A percentile compares a stretch with the other conserved stretches of the same genome.
These are phyloP conservation scores for Muricea muricata DNA, from an alignment of 92 coral and sea anemone genomes.

Conservation along the genomic window DNA sequence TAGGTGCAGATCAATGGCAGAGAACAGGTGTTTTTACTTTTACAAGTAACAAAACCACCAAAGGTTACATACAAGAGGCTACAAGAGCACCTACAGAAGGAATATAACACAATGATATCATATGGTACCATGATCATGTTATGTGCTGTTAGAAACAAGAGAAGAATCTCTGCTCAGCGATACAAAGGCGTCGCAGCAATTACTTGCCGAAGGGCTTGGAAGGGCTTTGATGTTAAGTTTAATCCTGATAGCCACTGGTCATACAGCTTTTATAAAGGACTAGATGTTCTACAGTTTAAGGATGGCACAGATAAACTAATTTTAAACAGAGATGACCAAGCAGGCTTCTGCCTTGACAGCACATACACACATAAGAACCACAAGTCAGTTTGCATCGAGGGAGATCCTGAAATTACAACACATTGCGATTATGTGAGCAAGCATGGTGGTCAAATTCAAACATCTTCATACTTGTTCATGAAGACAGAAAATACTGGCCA, in stretches of 20 bases:
- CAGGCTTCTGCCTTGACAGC: constrained; percentile 55
- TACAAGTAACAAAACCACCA: constrained; percentile 46
- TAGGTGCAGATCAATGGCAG: constrained; percentile 64
- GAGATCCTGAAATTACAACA: neutral
- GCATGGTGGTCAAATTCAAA: constrained; percentile 51
- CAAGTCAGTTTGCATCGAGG: constrained; percentile 19
- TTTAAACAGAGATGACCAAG: constrained; percentile 6
- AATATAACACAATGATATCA: constrained; percentile 12
- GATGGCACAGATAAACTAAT: constrained; percentile 42
- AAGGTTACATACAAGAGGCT: constrained; percentile 27
- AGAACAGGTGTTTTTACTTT: constrained; percentile 60
- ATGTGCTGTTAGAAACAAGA: constrained; percentile 51
- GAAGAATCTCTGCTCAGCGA: constrained; percentile 44
- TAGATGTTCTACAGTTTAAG: constrained; percentile 42
- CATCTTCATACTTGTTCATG: constrained; percentile 42
- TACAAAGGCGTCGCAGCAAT: constrained; percentile 12
- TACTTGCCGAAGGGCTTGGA: constrained; percentile 25
- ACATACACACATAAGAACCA: constrained; percentile 4
- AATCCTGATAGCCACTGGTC: constrained; percentile 65
- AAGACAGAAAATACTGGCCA: constrained; percentile 57
- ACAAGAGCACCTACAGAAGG: constrained; percentile 11
- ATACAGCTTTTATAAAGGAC: constrained; percentile 50
- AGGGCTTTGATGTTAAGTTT: constrained; percentile 30
- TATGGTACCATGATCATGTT: constrained; percentile 33
- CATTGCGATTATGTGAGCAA: constrained; percentile 52